phyloP scores from a whole-genome alignment of 2,113 vertebrate genomes.

The Neolamprologus toae region DNA sequence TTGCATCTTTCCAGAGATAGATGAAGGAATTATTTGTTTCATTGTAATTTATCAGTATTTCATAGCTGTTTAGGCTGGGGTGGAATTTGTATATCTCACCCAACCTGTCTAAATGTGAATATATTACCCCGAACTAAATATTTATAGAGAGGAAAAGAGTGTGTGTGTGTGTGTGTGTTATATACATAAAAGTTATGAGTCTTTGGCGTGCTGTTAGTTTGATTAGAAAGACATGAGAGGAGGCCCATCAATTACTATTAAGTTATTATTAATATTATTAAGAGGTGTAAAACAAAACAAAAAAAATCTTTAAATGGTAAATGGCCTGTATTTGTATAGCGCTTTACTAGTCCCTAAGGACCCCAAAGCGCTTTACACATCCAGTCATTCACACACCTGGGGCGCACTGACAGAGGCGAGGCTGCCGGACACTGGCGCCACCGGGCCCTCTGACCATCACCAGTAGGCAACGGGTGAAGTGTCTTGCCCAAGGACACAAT shows the following conservation, averaged over 20 bases:
- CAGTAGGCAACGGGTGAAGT: too few relatives aligned
- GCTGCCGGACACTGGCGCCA: too few relatives aligned
- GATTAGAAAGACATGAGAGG: neutral
- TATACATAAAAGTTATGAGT: neutral
- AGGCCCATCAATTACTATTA: neutral
- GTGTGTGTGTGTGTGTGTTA: neutral
- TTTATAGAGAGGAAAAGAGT: neutral
- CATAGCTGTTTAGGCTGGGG: neutral
- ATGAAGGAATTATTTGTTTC: neutral
- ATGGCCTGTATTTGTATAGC: too few relatives aligned
- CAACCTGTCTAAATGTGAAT: neutral
- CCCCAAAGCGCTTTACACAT: too few relatives aligned
- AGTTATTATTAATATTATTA: neutral
- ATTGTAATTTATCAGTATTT: conserved; percentile 1
- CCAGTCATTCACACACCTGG: too few relatives aligned
- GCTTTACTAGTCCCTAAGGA: too few relatives aligned
- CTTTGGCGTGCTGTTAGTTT: neutral
- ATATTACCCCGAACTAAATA: neutral
- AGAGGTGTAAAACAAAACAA: neutral
- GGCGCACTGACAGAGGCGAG: too few relatives aligned
- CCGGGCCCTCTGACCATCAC: too few relatives aligned
- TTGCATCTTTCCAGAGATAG: neutral
- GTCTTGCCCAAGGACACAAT: too few relatives aligned
- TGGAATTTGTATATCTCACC: neutral
- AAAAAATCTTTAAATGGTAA: neutral